These are phyloP conservation scores for Peribatodes rhomboidaria DNA, from an alignment of 2,888 invertebrate genomes.

Conservation along the genomic window DNA sequence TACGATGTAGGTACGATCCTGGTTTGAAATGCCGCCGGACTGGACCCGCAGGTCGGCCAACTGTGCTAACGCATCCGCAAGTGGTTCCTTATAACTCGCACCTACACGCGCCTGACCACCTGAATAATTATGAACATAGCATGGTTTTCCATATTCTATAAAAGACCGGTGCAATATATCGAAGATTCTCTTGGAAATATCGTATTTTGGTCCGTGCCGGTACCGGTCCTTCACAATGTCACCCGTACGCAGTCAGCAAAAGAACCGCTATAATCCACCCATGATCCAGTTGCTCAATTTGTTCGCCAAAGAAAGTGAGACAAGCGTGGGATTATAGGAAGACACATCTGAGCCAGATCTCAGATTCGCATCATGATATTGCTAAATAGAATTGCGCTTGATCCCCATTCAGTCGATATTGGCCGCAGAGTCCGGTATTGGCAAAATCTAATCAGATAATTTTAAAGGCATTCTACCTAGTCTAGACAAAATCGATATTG, in stretches of 20 bases:
- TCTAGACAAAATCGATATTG: conserved; percentile 49
- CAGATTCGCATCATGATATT: conserved; percentile 47
- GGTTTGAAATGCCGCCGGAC: conserved; percentile 68
- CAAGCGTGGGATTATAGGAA: conserved; percentile 72
- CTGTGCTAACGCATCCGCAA: conserved; percentile 69
- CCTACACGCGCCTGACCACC: conserved; percentile 40
- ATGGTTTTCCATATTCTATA: conserved; percentile 42
- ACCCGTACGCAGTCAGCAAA: conserved; percentile 54
- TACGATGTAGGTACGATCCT: conserved; percentile 49
- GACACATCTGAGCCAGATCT: conserved; percentile 61
- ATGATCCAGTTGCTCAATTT: conserved; percentile 68
- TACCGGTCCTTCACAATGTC: conserved; percentile 52
- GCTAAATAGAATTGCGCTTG: conserved; percentile 51
- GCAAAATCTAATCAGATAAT: conserved; percentile 50
- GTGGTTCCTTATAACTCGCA: conserved; percentile 55
- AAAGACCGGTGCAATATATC: conserved; percentile 52
- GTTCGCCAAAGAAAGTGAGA: conserved; percentile 69
- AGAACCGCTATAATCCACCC: conserved; percentile 67
- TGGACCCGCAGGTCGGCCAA: conserved; percentile 62
- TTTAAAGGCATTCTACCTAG: conserved; percentile 42
- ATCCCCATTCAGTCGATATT: conserved; percentile 46
- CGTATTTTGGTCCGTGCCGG: conserved; percentile 41
- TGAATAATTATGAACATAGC: conserved; percentile 35
- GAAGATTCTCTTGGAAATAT: conserved; percentile 46
- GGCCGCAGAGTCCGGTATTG: conserved; percentile 44